phyloP scores from a whole-genome alignment of 64 coral and sea anemone genomes.

The Pachyseris speciosa region DNA sequence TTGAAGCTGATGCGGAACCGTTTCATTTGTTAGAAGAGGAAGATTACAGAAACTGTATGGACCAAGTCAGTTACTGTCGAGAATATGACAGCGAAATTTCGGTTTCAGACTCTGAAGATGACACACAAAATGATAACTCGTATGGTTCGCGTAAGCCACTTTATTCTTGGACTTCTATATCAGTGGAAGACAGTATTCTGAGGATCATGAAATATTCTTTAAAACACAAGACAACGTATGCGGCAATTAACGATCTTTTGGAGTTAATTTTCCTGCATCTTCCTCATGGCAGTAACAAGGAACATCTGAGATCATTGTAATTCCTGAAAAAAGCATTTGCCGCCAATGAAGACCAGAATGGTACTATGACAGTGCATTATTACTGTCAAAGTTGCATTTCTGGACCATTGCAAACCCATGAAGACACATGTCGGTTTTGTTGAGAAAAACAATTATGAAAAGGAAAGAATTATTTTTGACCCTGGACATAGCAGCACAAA shows the following conservation, averaged over 20 bases:
- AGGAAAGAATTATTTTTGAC: too few species aligned
- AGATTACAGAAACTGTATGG: not conserved
- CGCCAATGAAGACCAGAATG: too few species aligned
- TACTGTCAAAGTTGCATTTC: too few species aligned
- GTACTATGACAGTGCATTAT: too few species aligned
- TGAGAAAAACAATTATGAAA: too few species aligned
- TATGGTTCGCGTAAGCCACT: not conserved
- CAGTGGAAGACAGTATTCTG: constrained; percentile 5
- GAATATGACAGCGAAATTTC: not conserved
- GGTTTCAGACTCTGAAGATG: not conserved
- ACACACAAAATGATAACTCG: not conserved
- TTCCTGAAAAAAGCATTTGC: too few species aligned
- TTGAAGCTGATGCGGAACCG: not conserved
- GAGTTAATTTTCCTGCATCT: not conserved
- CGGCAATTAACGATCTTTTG: not conserved
- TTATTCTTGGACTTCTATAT: not conserved
- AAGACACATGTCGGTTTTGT: too few species aligned
- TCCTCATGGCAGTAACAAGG: not conserved
- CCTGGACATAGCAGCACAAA: too few species aligned
- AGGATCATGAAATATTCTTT: not conserved
- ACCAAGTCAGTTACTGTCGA: not conserved
- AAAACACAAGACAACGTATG: constrained; percentile 8
- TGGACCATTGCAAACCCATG: too few species aligned
- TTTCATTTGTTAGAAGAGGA: constrained; percentile 14
- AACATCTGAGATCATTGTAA: not conserved